A percentile compares a stretch with the other conserved stretches of the same genome.
Conservation (phyloP, 2,797 vertebrate genomes). For the Paramormyrops hopkinsi region DNA sequence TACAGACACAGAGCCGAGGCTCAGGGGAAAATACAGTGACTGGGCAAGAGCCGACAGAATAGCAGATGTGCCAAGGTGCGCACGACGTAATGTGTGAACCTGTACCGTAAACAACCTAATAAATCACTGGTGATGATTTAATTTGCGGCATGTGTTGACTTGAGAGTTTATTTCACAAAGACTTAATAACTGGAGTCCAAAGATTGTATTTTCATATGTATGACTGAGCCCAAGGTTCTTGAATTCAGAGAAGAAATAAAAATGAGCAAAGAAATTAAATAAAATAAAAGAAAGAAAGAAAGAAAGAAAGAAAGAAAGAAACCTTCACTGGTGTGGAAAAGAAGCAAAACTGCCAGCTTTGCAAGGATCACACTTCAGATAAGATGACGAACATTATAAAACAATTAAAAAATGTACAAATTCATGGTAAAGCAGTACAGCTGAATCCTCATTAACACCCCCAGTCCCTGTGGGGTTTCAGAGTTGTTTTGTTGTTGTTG, state of each 20-base stretch:
- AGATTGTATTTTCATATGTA: neutral
- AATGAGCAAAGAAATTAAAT: neutral
- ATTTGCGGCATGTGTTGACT: neutral
- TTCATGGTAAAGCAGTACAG: neutral
- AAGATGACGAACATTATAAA: neutral
- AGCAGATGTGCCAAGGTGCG: neutral
- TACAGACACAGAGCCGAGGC: neutral
- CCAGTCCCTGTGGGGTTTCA: neutral
- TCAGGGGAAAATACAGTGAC: neutral
- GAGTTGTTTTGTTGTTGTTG: neutral
- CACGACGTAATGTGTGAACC: neutral
- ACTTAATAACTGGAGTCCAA: neutral
- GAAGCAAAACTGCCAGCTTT: neutral
- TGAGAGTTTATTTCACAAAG: neutral
- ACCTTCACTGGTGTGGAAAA: neutral
- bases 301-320: neutral
- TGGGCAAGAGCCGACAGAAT: neutral
- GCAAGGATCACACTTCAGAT: neutral
- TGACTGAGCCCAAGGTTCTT: neutral
- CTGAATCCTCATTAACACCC: neutral
- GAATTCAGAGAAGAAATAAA: neutral
- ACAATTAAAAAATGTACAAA: neutral
- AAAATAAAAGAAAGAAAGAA: neutral
- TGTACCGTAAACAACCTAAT: neutral
- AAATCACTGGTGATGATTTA: neutral